Base-by-base conservation (phyloP, 2,797 vertebrate species). In the Girardinus metallicus region DNA sequence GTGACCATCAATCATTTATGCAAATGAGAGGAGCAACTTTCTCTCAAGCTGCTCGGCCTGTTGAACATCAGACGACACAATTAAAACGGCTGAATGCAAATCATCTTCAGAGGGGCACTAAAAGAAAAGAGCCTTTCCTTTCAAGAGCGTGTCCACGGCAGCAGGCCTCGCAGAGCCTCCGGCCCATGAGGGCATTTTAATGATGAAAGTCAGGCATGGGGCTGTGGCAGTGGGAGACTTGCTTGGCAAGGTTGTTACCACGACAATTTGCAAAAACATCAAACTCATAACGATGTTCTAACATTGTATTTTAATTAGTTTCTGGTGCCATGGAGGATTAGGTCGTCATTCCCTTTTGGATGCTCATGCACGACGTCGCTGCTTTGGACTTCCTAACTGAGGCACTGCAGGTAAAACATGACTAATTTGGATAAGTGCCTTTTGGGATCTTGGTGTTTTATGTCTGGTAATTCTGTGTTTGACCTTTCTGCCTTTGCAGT, bases 61-160 rank as follows among this genome's bases (percentile, higher is more conserved):
- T 93, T 90, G 89, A 90, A 93, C 90, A 92, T 94, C 92, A 94
- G 90, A 92, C 82, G 10, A 82, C 89, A 86, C 88, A 91, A 93
- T 93, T 92, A 93, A 92, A 92, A 90, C 49, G 84, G 85, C 88
- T 82, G 88, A 92, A 94, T 93, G 89, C 93, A 92, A 94, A 93
- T 94, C 88, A 90, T 92, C 89, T 90, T 89, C 89, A 88, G 83
- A 74, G 80, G 87, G 82, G 85, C 85, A 89, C 90, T 89, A 86
- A 91, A 93, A 90, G 82, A 93, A 90, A 91, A 91, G 87, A 88
- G 88, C 86, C 78, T 91, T 88, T 80, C 57, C 88, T 92, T 92
- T 92, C 79, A 89, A 91, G 82, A 83, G 90, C 43, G 60, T 91
- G 68, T 92, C 88, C 83, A 88, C 88, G 84, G 85, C 78, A 79